Conservation (phyloP, 2,888 invertebrate genomes). For the Cosmorhoe ocellata region DNA sequence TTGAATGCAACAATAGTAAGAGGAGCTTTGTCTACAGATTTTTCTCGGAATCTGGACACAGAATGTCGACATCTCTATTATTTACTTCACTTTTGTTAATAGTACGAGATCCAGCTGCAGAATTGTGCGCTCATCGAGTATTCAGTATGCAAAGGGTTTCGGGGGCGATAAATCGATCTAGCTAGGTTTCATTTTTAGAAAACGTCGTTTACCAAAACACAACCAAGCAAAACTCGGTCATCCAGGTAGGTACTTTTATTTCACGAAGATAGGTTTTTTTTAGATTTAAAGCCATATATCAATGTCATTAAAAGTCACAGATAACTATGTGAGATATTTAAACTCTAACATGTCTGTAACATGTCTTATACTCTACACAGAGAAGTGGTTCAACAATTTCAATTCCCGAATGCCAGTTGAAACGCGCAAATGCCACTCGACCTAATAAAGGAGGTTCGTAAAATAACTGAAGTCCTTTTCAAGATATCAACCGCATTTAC, state of each 20-base stretch:
- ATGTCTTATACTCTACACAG: neutral
- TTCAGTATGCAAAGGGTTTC: no score
- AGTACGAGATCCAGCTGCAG: no score
- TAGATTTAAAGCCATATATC: no score
- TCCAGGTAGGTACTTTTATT: no score
- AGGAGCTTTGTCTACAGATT: slow-evolving; percentile 6
- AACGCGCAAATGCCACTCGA: slow-evolving; percentile 10
- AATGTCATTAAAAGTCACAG: no score
- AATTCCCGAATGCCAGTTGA: slow-evolving; percentile 3
- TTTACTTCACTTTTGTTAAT: neutral
- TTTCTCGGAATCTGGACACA: neutral
- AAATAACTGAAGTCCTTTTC: slow-evolving; percentile 17
- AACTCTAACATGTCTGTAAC: neutral
- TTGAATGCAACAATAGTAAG: slow-evolving; percentile 6
- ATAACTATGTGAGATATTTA: no score
- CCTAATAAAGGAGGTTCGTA: slow-evolving; percentile 9
- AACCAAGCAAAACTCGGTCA: no score
- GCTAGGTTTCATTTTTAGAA: no score
- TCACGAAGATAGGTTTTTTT: no score
- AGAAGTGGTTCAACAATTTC: slow-evolving; percentile 8
- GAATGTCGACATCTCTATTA: neutral
- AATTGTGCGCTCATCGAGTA: no score
- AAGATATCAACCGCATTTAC: slow-evolving; percentile 2
- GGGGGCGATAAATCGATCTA: no score
- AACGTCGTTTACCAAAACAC: no score